Base-by-base conservation (phyloP, 2,888 invertebrate genomes). In the Bursaphelenchus okinawaensis region DNA sequence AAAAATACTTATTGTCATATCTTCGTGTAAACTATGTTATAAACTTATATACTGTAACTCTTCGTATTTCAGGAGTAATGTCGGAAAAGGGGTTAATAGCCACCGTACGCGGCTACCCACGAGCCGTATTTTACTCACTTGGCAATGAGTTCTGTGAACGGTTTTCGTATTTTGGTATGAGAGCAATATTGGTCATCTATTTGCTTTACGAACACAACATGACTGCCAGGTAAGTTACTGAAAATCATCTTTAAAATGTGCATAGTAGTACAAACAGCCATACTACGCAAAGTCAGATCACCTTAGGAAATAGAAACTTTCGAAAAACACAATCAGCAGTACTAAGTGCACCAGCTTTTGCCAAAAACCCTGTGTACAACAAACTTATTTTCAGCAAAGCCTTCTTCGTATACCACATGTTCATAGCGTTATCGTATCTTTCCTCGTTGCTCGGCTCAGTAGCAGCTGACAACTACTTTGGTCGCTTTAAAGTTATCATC, bases 131-230 rank as follows among this genome's bases (percentile, higher is more conserved):
- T 79, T 94, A 93, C 85, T 93, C 95, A 78, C 87, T 95, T 73
- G 89, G 89, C 84, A 94, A 92, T 89, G 95, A 95, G 84, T 93
- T 95, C 84, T 95, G 95, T 85, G 95, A 95, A 85, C 70, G 70
- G 4, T 70, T 70, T 57, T 62, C 62, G 12, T 70, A 57, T 52
- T 70, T 67, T 27, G 70, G 70, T 7, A 70, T 70, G 70, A 65
- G 68, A 8, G 67, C 69, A 1, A 31, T 70, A 6, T 40, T 70
- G 0, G 58, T 51, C n/a, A 54, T 70, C 9, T 70, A 63, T 26
- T 31, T 63, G 19, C 28, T 63, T n/a, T 16, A 22, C 9, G 63
- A 63, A 24, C 52, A 63, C 19, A 22, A 57, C 16, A 31, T 57
- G 29, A 23, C 59, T 7, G 59, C 22, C 12, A 54, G 54, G 54